These are phyloP conservation scores for Nasonia longicornis DNA, from an alignment of 1,140 invertebrate species.

Conservation along the genomic window DNA sequence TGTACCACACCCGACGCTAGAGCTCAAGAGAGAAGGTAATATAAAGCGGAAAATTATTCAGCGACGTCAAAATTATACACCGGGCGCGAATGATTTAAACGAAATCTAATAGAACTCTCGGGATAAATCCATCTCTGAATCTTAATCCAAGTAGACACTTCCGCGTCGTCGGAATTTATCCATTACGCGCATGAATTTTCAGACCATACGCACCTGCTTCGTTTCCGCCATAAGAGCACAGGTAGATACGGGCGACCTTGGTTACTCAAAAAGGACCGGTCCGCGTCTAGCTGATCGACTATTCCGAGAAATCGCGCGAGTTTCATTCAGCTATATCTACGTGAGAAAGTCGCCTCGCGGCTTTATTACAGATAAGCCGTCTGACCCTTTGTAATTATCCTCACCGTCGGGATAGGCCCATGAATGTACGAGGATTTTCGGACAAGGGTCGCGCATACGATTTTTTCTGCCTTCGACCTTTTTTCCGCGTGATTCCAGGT, in stretches of 20 bases:
- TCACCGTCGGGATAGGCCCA: too few relatives aligned
- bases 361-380: neutral
- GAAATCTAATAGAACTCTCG: too few relatives aligned
- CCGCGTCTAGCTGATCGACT: neutral
- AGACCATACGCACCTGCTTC: slow-evolving; percentile 1
- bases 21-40: neutral
- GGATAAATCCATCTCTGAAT: too few relatives aligned
- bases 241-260: slow-evolving; percentile 7
- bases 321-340: slow-evolving; percentile 20
- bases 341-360: slow-evolving; percentile 16
- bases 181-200: neutral
- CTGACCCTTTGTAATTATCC: neutral
- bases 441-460: too few relatives aligned
- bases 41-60: neutral
- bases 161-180: neutral
- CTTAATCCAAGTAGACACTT: neutral
- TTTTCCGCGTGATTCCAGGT: neutral
- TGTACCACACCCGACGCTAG: too few relatives aligned
- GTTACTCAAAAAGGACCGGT: neutral
- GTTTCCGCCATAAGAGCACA: neutral
- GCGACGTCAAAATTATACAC: too few relatives aligned
- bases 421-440: too few relatives aligned
- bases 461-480: neutral
- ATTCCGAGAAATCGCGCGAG: slow-evolving; percentile 25
- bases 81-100: too few relatives aligned